phyloP scores from a whole-genome alignment of 2,113 vertebrate species.

The Etia nguti region DNA sequence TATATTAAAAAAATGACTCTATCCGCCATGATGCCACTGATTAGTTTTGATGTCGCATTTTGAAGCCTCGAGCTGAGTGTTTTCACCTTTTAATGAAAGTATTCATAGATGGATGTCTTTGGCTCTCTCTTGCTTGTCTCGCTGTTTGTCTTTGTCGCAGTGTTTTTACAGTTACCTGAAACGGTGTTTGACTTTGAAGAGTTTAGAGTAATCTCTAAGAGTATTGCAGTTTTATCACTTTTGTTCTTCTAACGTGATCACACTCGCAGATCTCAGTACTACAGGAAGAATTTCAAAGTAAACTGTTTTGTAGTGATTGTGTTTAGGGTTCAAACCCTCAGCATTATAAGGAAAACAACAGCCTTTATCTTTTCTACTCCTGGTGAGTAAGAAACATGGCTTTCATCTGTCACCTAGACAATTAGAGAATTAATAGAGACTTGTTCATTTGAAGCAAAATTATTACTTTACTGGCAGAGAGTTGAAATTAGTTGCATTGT shows the following conservation, averaged over 20 bases:
- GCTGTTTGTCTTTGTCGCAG: neutral
- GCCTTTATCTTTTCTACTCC: neutral
- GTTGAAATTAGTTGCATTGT: neutral
- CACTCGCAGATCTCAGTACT: neutral
- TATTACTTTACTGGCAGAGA: neutral
- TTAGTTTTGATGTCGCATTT: neutral
- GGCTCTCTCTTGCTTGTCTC: rapidly evolving
- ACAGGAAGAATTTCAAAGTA: neutral
- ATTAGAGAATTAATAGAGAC: neutral
- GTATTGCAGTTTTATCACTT: neutral
- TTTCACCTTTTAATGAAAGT: neutral
- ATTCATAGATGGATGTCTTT: neutral
- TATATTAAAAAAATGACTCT: neutral
- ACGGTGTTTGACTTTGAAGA: neutral
- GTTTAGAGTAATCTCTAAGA: neutral
- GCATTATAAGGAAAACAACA: neutral
- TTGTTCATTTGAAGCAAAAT: neutral
- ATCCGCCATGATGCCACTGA: neutral
- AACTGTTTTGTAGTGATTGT: neutral
- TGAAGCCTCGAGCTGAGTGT: neutral
- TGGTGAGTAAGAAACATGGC: neutral
- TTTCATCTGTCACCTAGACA: neutral
- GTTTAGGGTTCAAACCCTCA: neutral
- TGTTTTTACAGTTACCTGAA: neutral
- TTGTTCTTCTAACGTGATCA: neutral